Evolutionary conservation across 2,113 vertebrate species (phyloP), one percentile per base, ranked within the genome.

Genomic region (Choloepus hoffmanni): DNA sequence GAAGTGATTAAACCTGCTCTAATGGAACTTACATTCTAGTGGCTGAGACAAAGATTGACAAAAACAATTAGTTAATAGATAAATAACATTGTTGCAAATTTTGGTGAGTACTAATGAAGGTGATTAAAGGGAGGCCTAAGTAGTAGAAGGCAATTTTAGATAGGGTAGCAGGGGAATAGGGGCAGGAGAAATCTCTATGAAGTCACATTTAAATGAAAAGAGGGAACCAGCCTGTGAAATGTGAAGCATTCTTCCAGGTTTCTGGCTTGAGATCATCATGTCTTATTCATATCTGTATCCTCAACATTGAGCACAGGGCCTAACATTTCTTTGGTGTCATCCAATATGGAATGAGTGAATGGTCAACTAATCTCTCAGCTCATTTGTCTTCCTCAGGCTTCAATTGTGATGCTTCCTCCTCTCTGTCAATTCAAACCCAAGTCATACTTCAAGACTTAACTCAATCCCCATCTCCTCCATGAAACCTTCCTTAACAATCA

Each of bases 41-140:
- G 53, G 11, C 16, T 96, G 73, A 89, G 23, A 76, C 26, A 88
- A 30, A 92, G 76, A 70, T 19, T 84, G 45, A 94, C 14, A 81
- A 81, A 95, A 94, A 40, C 4, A 90, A 89, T 40, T 55, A 92
- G 91, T 76, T 74, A 82, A 40, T 78, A 93, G 16, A 82, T 30
- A 86, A 45, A 45, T 84, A 89, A 74, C 70, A 90, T 68, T 28
- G 19, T 60, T 85, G 45, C 33, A 84, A 48, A 28, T 89, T 95
- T 92, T 60, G 24, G 40, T 87, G 73, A 82, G 24, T 89, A 85
- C 30, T 60, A 89, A 43, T 53, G 5, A 85, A 95, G 50, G 14
- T 89, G n/a, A 91, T 55, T 84, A 88, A 74, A 60, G 58, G 21
- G 58, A 60, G 58, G 58, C 58, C 58, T 60, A 60, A 60, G 23